Conservation (phyloP, 2,888 invertebrate species). For the Lepidocyrtoides sp. region DNA sequence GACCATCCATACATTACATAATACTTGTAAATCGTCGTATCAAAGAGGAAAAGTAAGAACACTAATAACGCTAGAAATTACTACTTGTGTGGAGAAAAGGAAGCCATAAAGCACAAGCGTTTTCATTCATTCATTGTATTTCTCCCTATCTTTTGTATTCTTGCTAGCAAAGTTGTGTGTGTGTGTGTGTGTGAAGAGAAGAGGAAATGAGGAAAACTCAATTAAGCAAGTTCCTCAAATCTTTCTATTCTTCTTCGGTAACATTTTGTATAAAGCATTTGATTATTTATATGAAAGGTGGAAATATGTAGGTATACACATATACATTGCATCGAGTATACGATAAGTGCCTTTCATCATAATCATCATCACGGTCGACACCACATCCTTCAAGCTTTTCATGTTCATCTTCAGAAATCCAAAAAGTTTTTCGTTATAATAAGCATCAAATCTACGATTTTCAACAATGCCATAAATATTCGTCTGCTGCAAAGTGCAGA, state of each 20-base stretch:
- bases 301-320: background rate
- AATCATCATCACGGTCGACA: constrained; percentile 20
- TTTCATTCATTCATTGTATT: constrained; percentile 6
- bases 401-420: constrained; percentile 13
- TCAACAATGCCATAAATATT: constrained; percentile 26
- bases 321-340: too few relatives aligned
- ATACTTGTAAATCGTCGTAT: too few relatives aligned
- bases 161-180: background rate
- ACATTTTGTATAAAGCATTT: too few relatives aligned
- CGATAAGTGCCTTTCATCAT: constrained; percentile 25
- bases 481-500: too few relatives aligned
- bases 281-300: background rate
- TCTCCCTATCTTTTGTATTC: constrained; percentile 35
- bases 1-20: background rate
- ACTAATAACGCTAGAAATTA: background rate
- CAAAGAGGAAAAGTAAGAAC: background rate
- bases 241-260: too few relatives aligned
- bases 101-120: background rate
- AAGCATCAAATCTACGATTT: constrained; percentile 45
- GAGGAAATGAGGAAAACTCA: constrained; percentile 83
- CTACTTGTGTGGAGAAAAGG: background rate
- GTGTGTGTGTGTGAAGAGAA: constrained; percentile 32
- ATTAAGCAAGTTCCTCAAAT: constrained; percentile 81
- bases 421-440: constrained; percentile 38
- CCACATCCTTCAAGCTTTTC: constrained; percentile 38